These are phyloP conservation scores for Spinibarbus caldwelli DNA, from an alignment of 2,797 vertebrate species.

Conservation along the genomic window DNA sequence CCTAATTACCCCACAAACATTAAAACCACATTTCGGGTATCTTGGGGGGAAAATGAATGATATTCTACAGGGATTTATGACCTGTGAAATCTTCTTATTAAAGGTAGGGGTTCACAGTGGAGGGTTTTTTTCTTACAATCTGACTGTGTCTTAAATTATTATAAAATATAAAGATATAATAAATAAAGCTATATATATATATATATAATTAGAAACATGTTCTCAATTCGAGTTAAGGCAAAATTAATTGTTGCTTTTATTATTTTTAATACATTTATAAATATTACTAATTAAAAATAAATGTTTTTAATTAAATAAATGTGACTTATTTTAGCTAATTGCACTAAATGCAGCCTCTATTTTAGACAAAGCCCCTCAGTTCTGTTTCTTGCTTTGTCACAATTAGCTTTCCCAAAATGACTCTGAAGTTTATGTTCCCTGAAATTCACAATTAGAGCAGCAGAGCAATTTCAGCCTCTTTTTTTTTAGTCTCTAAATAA, in stretches of 20 bases:
- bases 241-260: neutral
- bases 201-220: too few relatives aligned
- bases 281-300: neutral
- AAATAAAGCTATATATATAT: neutral
- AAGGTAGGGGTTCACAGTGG: conserved; percentile 12
- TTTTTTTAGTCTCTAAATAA: conserved; percentile 23
- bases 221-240: neutral
- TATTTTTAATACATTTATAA: neutral
- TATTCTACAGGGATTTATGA: conserved; percentile 36
- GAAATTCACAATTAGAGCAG: conserved; percentile 58
- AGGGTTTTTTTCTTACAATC: neutral
- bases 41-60: conserved; percentile 16
- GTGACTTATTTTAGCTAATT: conserved; percentile 20
- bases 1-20: conserved; percentile 76
- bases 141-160: neutral
- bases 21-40: conserved; percentile 67
- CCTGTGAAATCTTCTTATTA: conserved; percentile 24
- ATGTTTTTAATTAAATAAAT: neutral
- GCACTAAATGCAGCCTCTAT: conserved; percentile 18
- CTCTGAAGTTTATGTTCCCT: conserved; percentile 52
- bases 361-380: conserved; percentile 43
- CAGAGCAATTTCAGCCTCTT: conserved; percentile 17
- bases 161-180: neutral
- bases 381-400: conserved; percentile 48
- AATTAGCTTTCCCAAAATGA: conserved; percentile 52